phyloP scores from a whole-genome alignment of 2,113 vertebrate species.

The Ophiodon elongatus region DNA sequence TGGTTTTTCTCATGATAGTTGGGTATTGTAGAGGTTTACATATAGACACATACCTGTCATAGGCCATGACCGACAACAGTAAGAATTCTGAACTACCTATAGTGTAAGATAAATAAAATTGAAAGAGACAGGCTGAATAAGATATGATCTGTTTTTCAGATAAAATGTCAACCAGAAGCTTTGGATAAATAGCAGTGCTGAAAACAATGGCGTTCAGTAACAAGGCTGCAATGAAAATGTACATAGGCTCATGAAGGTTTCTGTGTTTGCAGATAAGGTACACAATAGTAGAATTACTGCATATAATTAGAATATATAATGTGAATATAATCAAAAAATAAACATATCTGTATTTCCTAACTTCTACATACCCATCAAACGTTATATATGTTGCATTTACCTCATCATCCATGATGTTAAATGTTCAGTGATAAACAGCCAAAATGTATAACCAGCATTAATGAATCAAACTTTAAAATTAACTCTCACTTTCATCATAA shows the following conservation, averaged over 20 bases:
- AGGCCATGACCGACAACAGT: constrained; percentile 37
- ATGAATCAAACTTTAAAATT: neutral
- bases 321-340: neutral
- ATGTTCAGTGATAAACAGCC: too few species aligned
- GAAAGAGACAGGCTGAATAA: constrained; percentile 37
- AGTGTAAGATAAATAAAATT: constrained; percentile 17
- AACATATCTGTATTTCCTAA: neutral
- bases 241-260: constrained; percentile 47
- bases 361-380: neutral
- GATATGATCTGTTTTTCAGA: constrained; percentile 42
- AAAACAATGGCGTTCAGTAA: neutral
- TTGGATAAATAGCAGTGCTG: constrained; percentile 37
- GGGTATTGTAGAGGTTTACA: constrained; percentile 19
- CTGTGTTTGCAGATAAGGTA: neutral
- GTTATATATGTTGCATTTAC: neutral
- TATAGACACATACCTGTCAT: constrained; percentile 52
- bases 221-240: constrained; percentile 43
- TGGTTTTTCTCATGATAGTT: constrained; percentile 19
- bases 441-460: neutral
- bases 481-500: neutral
- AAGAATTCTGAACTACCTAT: constrained; percentile 18
- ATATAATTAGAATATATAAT: neutral
- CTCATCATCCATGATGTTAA: neutral
- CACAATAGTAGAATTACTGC: neutral
- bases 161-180: constrained; percentile 39